Evolutionary conservation across 92 coral and sea anemone genomes (phyloP).

Genomic region (Zoanthus gigantus): DNA sequence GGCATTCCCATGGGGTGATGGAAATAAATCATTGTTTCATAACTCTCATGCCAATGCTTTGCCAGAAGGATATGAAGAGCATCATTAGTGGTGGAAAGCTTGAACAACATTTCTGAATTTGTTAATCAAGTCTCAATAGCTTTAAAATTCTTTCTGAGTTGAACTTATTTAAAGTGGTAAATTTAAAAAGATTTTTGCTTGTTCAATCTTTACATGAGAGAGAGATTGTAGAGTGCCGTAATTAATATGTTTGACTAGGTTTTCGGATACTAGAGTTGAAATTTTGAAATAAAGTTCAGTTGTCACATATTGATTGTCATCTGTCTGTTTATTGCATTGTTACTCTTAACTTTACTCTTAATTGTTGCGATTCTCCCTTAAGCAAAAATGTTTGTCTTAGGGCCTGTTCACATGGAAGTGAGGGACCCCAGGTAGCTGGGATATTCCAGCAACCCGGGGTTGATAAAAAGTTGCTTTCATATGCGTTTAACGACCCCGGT

Average conservation of each 20-base stretch:
- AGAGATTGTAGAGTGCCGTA: not conserved
- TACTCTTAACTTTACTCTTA: no score
- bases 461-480: no score
- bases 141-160: not conserved
- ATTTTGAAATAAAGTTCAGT: not conserved
- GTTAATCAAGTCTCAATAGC: not conserved
- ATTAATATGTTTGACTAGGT: not conserved
- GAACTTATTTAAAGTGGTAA: not conserved
- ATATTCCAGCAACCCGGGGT: no score
- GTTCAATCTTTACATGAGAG: not conserved
- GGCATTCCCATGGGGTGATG: constrained; percentile 99
- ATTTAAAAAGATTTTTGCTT: not conserved
- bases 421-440: no score
- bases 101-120: not conserved
- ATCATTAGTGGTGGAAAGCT: constrained; percentile 30
- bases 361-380: no score
- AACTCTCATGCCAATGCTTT: constrained; percentile 89
- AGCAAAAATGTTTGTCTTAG: no score
- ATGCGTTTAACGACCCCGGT: no score
- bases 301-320: not conserved
- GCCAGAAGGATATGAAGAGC: constrained; percentile 91
- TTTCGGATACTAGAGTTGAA: not conserved
- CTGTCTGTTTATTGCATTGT: no score
- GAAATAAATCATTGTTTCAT: constrained; percentile 91
- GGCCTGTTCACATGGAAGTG: no score